phyloP scores from a whole-genome alignment of 2,888 invertebrate species.

The Euproctis similis region DNA sequence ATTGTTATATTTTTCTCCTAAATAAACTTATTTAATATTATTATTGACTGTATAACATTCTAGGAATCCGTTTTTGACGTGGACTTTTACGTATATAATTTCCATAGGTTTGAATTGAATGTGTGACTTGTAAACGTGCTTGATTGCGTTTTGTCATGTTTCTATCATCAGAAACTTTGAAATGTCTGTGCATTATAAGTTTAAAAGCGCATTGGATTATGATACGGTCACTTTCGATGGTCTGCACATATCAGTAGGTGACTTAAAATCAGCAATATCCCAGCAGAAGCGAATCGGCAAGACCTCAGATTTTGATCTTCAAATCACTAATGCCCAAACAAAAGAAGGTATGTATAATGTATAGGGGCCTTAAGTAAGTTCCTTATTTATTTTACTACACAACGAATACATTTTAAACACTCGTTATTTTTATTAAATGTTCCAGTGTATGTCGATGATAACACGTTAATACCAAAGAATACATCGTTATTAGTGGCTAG shows the following conservation, averaged over 20 bases:
- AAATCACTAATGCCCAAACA: constrained; percentile 97
- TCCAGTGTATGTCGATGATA: constrained; percentile 93
- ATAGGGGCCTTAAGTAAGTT: no score
- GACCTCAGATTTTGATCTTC: constrained; percentile 95
- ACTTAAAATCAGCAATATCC: constrained; percentile 95
- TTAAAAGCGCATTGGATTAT: constrained; percentile 96
- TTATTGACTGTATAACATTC: constrained; percentile 1
- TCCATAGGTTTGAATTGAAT: constrained; percentile 4
- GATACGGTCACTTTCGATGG: constrained; percentile 98
- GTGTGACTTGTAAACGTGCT: constrained; percentile 9
- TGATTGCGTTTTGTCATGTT: constrained; percentile 38
- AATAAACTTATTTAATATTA: no score
- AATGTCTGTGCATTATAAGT: constrained; percentile 99
- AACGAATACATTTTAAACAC: neutral
- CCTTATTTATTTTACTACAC: no score
- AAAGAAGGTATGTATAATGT: constrained; percentile 85
- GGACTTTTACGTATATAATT: neutral
- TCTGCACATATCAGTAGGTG: constrained; percentile 94
- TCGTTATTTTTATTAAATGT: neutral
- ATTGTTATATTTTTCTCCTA: no score
- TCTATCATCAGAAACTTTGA: constrained; percentile 32
- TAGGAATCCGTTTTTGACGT: neutral
- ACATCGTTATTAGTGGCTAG: constrained; percentile 96
- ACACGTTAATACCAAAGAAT: constrained; percentile 95
- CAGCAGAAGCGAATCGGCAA: constrained; percentile 96